Conservation (phyloP, 2,113 vertebrate species). For the Chaetodon auriga region DNA sequence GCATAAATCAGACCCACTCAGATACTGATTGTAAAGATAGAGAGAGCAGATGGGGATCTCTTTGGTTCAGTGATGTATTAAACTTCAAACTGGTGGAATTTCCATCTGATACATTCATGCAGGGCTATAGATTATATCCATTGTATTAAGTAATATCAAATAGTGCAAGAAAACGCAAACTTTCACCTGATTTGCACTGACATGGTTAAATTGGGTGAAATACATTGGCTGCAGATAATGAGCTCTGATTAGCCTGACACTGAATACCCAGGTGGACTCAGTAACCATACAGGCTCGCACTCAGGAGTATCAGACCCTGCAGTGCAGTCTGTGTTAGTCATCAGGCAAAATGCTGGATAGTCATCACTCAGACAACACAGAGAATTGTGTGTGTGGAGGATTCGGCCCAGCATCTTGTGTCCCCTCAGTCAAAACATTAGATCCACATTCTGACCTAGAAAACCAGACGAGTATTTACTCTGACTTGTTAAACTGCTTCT, state of each 20-base stretch:
- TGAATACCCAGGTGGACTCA: constrained; percentile 57
- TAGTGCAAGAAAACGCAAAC: not conserved
- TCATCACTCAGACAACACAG: constrained; percentile 64
- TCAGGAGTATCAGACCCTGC: constrained; percentile 52
- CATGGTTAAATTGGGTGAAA: constrained; percentile 23
- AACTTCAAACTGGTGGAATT: constrained; percentile 24
- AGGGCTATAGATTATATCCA: not conserved
- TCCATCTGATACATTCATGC: constrained; percentile 12
- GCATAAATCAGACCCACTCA: constrained; percentile 11
- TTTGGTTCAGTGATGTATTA: constrained; percentile 37
- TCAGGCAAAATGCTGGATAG: constrained; percentile 59
- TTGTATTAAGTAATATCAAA: not conserved
- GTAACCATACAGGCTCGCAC: constrained; percentile 35
- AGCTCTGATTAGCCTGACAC: constrained; percentile 55
- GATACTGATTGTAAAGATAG: constrained; percentile 34
- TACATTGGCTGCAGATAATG: constrained; percentile 29
- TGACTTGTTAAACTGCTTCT: constrained; percentile 44
- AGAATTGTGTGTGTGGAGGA: constrained; percentile 35
- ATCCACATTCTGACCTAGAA: constrained; percentile 65
- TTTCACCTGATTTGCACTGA: constrained; percentile 41
- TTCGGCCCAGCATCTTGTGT: constrained; percentile 33
- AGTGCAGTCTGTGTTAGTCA: constrained; percentile 65
- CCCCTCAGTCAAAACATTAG: constrained; percentile 59
- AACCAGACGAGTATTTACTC: constrained; percentile 47
- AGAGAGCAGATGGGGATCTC: constrained; percentile 47